Evolutionary conservation across 2,113 vertebrate genomes (phyloP), one percentile per base, ranked within the genome.

Genomic region (Sinocyclocheilus maitianheensis): DNA sequence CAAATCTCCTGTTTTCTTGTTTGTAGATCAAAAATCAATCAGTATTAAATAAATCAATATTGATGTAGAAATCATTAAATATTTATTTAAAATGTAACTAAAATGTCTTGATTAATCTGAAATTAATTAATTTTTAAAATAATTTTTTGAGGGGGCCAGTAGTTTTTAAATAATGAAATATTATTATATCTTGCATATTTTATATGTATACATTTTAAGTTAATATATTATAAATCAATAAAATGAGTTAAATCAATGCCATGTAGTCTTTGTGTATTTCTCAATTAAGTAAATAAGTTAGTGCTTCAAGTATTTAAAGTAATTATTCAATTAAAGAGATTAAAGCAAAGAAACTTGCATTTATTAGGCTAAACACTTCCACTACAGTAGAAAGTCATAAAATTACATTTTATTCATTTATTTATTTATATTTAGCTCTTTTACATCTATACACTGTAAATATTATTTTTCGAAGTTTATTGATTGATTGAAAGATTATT

Each of bases 1-100:
- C 83, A 74, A 37, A 79, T 90, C 88, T 87, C 43, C 22, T 24
- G 40, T 46, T 75, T 46, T 43, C 71, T 74, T 74, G 37, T 74
- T 74, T 74, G 20, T 46, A 46, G 71, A 43, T 74, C 2, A 9
- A 9, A 37, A 71, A 40, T 37, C 37, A 5, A 37, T 37, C 37
- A 37, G 5, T 37, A 37, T 37, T 37, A 37, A 37, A 34, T 40
- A 34, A 72, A 40, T 40, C 18, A 72, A 9, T 40, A 75, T 24
- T 5, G 22, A 75, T 46, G 40, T n/a, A 3, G 4, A 46, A 46
- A 46, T n/a, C 20, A 1, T 74, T 12, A 74, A 46, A 74, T 74
- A 43, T 72, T 16, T 30, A 34, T 16, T 40, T 10, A 71, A 72
- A 22, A 34, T 18, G 2, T 67, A 26, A 67, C 65, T 7, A 2